Conservation (phyloP, 2,113 vertebrate genomes). For the Pterophyllum scalare region DNA sequence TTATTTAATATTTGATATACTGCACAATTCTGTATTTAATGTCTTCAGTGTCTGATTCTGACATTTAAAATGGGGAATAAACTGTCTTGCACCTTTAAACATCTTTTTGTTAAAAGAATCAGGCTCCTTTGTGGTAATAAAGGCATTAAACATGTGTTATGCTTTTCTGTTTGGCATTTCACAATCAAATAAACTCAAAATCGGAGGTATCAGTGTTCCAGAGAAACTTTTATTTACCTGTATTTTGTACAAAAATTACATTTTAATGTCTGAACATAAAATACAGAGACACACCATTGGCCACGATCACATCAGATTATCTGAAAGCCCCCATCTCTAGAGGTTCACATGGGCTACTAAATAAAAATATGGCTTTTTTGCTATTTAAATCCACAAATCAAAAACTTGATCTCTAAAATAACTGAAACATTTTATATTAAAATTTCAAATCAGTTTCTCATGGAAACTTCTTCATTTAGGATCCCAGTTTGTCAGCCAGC, state of each 20-base stretch:
- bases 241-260: not conserved
- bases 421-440: not conserved
- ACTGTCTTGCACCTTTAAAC: not conserved
- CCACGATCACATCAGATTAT: not conserved
- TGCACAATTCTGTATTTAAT: not conserved
- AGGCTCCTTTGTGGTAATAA: not conserved
- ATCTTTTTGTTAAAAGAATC: not conserved
- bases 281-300: not conserved
- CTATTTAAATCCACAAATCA: not conserved
- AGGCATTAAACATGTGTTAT: not conserved
- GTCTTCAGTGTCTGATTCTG: not conserved
- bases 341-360: not conserved
- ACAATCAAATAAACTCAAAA: not conserved
- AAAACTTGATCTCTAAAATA: not conserved
- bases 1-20: not conserved
- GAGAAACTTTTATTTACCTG: not conserved
- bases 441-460: not conserved
- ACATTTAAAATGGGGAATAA: too few relatives aligned
- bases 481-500: slow-evolving; percentile 71
- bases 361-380: not conserved
- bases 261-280: not conserved
- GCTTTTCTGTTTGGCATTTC: not conserved
- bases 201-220: not conserved
- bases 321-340: not conserved
- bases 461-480: slow-evolving; percentile 12